Base-by-base conservation (phyloP, 2,888 invertebrate species). In the Mechanitis mazaeus region DNA sequence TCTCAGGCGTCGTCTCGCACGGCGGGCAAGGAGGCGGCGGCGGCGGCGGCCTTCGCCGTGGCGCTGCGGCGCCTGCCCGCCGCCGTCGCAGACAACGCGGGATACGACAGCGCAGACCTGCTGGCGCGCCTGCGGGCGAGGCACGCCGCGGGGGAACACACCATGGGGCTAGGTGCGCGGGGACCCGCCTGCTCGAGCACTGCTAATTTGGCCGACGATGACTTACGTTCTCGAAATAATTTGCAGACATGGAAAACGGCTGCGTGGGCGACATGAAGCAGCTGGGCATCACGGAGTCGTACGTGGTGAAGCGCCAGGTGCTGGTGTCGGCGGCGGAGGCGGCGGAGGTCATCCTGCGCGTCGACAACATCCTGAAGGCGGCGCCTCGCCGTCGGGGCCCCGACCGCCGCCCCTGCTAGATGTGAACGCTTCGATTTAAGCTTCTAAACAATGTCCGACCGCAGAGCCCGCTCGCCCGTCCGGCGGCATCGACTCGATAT, bases 341-440 rank as follows among this genome's bases (percentile, higher is more conserved):
- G 0, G 98, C 99, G 0, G 99, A 99, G 90, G 98, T 99, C 96
- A 99, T 99, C 74, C 92, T 99, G 31, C 94, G 99, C 60, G 99
- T 99, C 1, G 99, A 99, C 85, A 95, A 98, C 86, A 99, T 99
- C 71, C 94, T 99, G 66, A 96, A 94, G 83, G 93, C 97, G 9
- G 97, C 97, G 42, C 97, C 97, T 7, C 93, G 97, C 69, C 94
- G 93, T 76, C 94, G 98, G 67, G 94, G 93, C 0, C 95, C 95
- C 65, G 98, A 98, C 83, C 93, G 95, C 75, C 95, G 96, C 71
- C 94, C 93, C 61, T 96, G 97, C 91, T 96, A 93, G 35, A 20
- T 20, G 20, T 20, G 20, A 20, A 20, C 20, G 0, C 20, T 20
- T 1, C 20, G 20, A 20, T 20, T 20, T 20, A 20, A 20, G 20